Percentiles rank a stretch among this genome's conserved stretches.
Conservation (phyloP, 2,797 vertebrate genomes). For the Arrhamphus sclerolepis region DNA sequence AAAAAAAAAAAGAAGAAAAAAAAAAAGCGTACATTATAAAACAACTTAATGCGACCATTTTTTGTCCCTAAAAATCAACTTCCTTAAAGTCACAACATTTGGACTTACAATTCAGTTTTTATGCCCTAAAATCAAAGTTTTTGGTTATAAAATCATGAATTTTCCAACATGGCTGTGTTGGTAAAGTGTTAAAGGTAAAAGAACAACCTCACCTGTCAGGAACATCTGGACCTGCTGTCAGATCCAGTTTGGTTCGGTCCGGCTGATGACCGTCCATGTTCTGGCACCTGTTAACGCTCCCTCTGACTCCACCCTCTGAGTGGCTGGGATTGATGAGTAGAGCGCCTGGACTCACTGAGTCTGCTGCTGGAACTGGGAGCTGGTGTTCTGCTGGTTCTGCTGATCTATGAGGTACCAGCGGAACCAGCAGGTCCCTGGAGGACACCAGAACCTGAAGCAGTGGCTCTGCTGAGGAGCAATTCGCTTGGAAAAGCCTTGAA, state of each 20-base stretch:
- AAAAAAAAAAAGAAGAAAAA: too few species aligned
- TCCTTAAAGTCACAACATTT: too few species aligned
- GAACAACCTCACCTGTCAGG: slow-evolving; percentile 43
- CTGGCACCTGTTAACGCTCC: slow-evolving; percentile 2
- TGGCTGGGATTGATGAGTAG: not conserved
- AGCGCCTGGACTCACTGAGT: not conserved
- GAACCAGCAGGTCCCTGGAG: slow-evolving; percentile 65
- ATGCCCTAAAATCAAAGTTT: too few species aligned
- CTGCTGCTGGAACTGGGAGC: not conserved
- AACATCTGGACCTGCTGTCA: not conserved
- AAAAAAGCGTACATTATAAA: too few species aligned
- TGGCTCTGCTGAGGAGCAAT: slow-evolving; percentile 48
- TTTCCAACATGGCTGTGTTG: too few species aligned
- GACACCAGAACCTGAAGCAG: slow-evolving; percentile 67
- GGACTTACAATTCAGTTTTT: too few species aligned
- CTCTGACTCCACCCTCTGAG: not conserved
- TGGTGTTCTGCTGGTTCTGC: not conserved
- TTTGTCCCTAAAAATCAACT: too few species aligned
- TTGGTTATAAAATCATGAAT: too few species aligned
- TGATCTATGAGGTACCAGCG: slow-evolving; percentile 42
- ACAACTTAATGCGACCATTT: too few species aligned
- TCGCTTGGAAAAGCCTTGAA: slow-evolving; percentile 8
- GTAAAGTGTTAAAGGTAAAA: too few species aligned
- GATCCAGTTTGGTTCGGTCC: slow-evolving; percentile 13
- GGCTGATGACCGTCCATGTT: not conserved